Base-by-base conservation (phyloP, 2,888 invertebrate species). In the Liopterus haemorrhoidalis region DNA sequence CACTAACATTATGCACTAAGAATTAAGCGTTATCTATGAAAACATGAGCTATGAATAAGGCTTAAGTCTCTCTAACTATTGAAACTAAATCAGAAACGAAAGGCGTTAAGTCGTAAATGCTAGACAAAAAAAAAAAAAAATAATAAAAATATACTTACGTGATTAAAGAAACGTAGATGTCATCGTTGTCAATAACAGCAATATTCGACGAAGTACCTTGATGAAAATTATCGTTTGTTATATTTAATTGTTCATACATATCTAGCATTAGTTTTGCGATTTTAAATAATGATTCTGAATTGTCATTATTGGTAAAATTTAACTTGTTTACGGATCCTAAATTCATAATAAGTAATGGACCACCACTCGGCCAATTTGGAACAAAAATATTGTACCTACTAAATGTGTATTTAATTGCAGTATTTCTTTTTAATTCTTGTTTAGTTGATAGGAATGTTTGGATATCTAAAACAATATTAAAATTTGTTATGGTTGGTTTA, bases 151-250 rank as follows among this genome's bases (percentile, higher is more conserved):
- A 15, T 48, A 66, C 76, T 71, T 63, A 84, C 84, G 77, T 79
- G 51, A 81, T 74, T 42, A 81, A 67, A 6, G 82, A 78, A 30
- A 80, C 75, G 67, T 84, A 84, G 30, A 76, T 72, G 59, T 83
- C 84, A 54, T 71, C 64, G 44, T 71, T 69, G 66, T 85, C 85
- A 49, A 80, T 74, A 36, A 75, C 78, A 28, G 79, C 78, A 22
- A 84, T 70, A 48, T 78, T 79, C 4, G 79, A 73, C 41, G 76
- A 72, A 42, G 66, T 69, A 50, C 70, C 71, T 49, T 63, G 59
- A 38, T 66, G 65, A 49, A 59, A 68, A 41, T 56, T 55, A 11
- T 39, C 39, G 20, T 39, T 38, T 9, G 53, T 58, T n/a, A 64
- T 49, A 36, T 64, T 61, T 12, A 56, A 54, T 40, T 63, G 57